Conservation (phyloP, 2,113 vertebrate genomes). For the Taurulus bubalis region DNA sequence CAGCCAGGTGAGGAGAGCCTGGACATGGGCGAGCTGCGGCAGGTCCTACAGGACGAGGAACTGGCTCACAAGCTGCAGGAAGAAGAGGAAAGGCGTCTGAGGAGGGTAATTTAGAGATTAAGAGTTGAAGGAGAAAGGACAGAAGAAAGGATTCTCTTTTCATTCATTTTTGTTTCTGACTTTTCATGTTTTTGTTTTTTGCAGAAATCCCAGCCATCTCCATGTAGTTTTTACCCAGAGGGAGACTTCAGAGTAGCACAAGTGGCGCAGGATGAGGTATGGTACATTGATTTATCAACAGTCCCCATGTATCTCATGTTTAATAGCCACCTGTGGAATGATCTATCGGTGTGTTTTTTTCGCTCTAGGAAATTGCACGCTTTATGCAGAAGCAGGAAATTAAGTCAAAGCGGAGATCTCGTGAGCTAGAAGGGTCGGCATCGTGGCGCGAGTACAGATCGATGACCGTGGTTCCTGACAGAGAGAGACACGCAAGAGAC, state of each 20-base stretch:
- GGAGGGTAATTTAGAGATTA: constrained; percentile 45
- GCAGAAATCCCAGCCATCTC: constrained; percentile 57
- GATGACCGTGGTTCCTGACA: constrained; percentile 64
- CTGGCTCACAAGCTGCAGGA: constrained; percentile 78
- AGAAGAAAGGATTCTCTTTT: background rate
- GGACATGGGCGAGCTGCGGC: constrained; percentile 73
- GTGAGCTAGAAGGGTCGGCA: constrained; percentile 66
- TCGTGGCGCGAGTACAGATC: constrained; percentile 68
- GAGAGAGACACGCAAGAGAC: constrained; percentile 49
- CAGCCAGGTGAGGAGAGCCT: constrained; percentile 53
- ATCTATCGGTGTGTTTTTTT: background rate
- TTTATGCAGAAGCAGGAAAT: constrained; percentile 88
- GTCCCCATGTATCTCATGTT: background rate
- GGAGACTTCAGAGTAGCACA: constrained; percentile 82
- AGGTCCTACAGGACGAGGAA: constrained; percentile 83
- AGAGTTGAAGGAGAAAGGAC: background rate
- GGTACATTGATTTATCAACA: background rate
- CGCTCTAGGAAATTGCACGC: constrained; percentile 84
- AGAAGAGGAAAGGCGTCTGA: constrained; percentile 71
- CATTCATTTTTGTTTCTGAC: background rate
- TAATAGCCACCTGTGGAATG: background rate
- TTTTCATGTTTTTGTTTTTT: background rate
- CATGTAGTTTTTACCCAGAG: constrained; percentile 39
- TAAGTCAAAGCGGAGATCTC: constrained; percentile 74
- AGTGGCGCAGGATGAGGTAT: constrained; percentile 85